Conservation (phyloP, 2,797 vertebrate species). For the Synaphobranchus kaupii region DNA sequence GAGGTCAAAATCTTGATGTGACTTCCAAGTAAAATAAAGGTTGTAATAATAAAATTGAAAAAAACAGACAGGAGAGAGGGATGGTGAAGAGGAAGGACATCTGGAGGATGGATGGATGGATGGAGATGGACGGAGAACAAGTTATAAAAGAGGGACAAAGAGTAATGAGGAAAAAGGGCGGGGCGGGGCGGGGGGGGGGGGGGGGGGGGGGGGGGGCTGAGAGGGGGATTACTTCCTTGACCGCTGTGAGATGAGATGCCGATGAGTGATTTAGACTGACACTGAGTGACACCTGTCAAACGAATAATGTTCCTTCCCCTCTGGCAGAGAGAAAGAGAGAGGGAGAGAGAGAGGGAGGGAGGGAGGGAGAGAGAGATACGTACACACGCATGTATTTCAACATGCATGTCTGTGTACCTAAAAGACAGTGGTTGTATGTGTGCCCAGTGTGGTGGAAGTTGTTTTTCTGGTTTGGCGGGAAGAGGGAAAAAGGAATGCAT, state of each 20-base stretch:
- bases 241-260: background rate
- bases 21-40: background rate
- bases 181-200: constrained; percentile 37
- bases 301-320: constrained; percentile 1
- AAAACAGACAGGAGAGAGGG: background rate
- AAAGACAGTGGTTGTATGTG: background rate
- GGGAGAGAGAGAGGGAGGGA: constrained; percentile 23
- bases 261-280: background rate
- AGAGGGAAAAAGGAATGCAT: background rate
- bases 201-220: constrained; percentile 32
- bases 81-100: background rate
- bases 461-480: background rate
- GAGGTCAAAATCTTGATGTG: background rate
- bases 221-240: constrained; percentile 4
- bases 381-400: background rate
- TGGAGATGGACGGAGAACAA: constrained; percentile 41
- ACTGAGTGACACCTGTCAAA: background rate
- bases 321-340: background rate
- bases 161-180: constrained; percentile 42
- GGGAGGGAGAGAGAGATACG: background rate
- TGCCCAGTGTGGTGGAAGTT: background rate
- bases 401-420: background rate
- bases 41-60: background rate
- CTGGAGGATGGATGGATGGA: background rate
- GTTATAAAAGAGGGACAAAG: constrained; percentile 44